Evolutionary conservation across 2,113 vertebrate genomes (phyloP).

Genomic region (Uria aalge): DNA sequence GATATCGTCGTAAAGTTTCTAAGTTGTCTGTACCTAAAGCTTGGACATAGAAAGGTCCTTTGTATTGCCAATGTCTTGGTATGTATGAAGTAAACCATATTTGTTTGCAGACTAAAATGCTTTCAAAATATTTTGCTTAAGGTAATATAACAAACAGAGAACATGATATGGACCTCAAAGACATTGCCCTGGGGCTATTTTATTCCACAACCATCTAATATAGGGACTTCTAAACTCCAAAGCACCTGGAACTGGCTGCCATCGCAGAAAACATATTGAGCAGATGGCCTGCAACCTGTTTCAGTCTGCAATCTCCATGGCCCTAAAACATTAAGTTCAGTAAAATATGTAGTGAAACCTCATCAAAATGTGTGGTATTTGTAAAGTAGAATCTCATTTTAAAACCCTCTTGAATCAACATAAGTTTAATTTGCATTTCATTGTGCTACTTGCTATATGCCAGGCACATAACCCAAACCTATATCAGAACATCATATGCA

Average conservation of each 20-base stretch:
- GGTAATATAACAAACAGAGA: conserved; percentile 29
- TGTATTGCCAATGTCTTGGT: neutral
- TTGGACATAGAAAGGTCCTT: neutral
- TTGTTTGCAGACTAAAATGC: conserved; percentile 2
- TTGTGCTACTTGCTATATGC: neutral
- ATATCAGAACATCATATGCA: neutral
- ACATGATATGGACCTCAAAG: neutral
- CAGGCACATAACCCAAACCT: neutral
- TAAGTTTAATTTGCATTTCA: conserved; percentile 11
- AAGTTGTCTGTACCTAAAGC: neutral
- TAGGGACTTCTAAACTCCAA: neutral
- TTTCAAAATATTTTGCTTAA: conserved; percentile 51
- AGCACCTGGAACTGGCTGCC: conserved; percentile 43
- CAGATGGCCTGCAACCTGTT: conserved; percentile 62
- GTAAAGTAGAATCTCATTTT: neutral
- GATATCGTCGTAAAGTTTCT: neutral
- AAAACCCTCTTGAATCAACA: neutral
- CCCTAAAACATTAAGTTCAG: conserved; percentile 45
- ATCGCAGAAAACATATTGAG: conserved; percentile 40
- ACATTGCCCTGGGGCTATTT: conserved; percentile 30
- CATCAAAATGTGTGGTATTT: conserved; percentile 31
- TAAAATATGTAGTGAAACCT: conserved; percentile 47
- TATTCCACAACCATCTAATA: neutral
- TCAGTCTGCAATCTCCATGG: neutral
- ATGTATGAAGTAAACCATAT: neutral